phyloP scores from a whole-genome alignment of 2,113 vertebrate genomes.

The Petaurus breviceps region DNA sequence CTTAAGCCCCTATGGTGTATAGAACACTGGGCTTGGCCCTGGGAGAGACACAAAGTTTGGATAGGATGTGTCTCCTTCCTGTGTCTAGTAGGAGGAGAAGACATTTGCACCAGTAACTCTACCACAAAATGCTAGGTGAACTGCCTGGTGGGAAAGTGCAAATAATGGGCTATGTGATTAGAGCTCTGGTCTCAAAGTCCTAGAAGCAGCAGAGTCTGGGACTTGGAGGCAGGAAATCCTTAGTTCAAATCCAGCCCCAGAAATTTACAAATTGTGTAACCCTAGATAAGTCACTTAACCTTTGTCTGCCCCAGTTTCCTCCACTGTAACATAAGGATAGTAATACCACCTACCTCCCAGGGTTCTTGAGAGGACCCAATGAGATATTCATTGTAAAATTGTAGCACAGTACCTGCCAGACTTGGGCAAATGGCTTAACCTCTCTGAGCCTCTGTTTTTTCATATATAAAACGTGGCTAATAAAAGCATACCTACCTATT shows the following conservation, averaged over 20 bases:
- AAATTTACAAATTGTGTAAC: not conserved
- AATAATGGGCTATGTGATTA: not conserved
- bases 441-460: not conserved
- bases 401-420: not conserved
- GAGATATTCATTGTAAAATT: not conserved
- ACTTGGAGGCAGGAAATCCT: not conserved
- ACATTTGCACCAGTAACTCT: not conserved
- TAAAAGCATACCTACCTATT: not conserved
- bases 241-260: not conserved
- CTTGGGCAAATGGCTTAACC: not conserved
- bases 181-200: not conserved
- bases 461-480: not conserved
- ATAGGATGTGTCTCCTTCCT: not conserved
- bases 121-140: not conserved
- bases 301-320: not conserved
- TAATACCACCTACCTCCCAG: not conserved
- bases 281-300: not conserved
- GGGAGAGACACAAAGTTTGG: not conserved
- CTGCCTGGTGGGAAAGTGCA: not conserved
- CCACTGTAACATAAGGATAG: not conserved
- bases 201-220: not conserved
- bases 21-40: not conserved
- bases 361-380: not conserved
- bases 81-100: not conserved
- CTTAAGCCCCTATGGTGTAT: not conserved